Conservation (phyloP, 1,140 invertebrate genomes). For the Proctacanthus coquilletti region DNA sequence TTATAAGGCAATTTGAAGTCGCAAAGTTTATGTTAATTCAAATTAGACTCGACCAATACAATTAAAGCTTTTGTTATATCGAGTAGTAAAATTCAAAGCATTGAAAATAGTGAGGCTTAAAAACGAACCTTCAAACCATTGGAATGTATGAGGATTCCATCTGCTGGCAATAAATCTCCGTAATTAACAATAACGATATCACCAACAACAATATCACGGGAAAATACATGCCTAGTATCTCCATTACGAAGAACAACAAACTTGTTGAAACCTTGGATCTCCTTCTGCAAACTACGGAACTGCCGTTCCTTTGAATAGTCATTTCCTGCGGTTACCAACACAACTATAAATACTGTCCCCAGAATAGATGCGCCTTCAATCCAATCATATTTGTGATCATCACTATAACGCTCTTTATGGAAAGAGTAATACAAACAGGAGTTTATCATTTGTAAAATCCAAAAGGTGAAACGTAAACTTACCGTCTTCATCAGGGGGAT, state of each 20-base stretch:
- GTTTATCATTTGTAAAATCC: too few species aligned
- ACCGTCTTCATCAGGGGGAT: constrained; percentile 46
- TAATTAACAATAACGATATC: constrained; percentile 96
- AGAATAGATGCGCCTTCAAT: constrained; percentile 93
- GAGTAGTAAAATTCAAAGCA: too few species aligned
- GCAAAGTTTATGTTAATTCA: constrained; percentile 31
- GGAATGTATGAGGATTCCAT: constrained; percentile 91
- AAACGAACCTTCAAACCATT: constrained; percentile 81
- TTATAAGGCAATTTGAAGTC: too few species aligned
- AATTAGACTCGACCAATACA: too few species aligned
- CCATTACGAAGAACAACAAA: constrained; percentile 84
- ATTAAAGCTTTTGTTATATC: too few species aligned
- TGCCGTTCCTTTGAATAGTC: constrained; percentile 95
- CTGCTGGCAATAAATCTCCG: constrained; percentile 88
- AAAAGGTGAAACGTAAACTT: constrained; percentile 8
- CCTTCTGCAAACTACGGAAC: constrained; percentile 85
- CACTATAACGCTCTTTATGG: constrained; percentile 13
- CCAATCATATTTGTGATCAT: constrained; percentile 82
- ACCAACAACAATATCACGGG: constrained; percentile 90
- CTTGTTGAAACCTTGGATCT: constrained; percentile 95
- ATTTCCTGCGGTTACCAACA: constrained; percentile 93
- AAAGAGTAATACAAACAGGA: neutral
- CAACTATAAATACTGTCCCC: constrained; percentile 90
- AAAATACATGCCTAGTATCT: constrained; percentile 80
- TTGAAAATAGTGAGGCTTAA: neutral